Evolutionary conservation across 1,140 invertebrate genomes (phyloP).

Genomic region (Apocrypta bakeri): DNA sequence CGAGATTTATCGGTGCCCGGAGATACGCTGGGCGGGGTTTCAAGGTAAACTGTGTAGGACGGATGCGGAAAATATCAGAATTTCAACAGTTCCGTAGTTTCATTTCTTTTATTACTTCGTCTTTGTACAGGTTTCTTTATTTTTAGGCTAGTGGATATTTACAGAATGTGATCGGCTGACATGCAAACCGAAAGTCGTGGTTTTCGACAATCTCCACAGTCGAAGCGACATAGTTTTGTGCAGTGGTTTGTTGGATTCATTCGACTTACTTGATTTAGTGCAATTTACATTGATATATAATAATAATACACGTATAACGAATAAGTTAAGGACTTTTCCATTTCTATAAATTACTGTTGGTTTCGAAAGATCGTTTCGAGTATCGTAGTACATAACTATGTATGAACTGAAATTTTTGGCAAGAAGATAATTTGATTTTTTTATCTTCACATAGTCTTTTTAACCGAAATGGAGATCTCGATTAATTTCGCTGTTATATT

Average conservation of each 20-base stretch:
- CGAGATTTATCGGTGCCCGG: not conserved
- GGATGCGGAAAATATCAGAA: not conserved
- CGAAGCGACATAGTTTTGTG: not conserved
- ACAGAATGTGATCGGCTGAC: conserved; percentile 50
- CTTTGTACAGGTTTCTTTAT: conserved; percentile 61
- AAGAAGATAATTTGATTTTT: not conserved
- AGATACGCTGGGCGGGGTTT: conserved; percentile 49
- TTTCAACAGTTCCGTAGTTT: conserved; percentile 13
- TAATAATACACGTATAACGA: not conserved
- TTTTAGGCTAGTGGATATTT: conserved; percentile 51
- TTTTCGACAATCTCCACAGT: not conserved
- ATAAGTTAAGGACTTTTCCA: not conserved
- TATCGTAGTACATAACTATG: too few relatives aligned
- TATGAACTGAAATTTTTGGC: not conserved
- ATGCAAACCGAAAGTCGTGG: conserved; percentile 41
- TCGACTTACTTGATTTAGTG: not conserved
- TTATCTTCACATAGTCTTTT: not conserved
- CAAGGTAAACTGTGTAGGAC: conserved; percentile 9
- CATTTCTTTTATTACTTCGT: conserved; percentile 38
- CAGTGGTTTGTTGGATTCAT: not conserved
- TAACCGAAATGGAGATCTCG: conserved; percentile 20
- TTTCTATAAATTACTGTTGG: too few relatives aligned
- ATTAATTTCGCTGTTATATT: conserved; percentile 25
- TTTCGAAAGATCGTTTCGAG: too few relatives aligned
- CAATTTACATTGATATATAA: not conserved